These are phyloP conservation scores for Apodemus speciosus DNA, from an alignment of 2,113 vertebrate genomes.

Conservation along the genomic window DNA sequence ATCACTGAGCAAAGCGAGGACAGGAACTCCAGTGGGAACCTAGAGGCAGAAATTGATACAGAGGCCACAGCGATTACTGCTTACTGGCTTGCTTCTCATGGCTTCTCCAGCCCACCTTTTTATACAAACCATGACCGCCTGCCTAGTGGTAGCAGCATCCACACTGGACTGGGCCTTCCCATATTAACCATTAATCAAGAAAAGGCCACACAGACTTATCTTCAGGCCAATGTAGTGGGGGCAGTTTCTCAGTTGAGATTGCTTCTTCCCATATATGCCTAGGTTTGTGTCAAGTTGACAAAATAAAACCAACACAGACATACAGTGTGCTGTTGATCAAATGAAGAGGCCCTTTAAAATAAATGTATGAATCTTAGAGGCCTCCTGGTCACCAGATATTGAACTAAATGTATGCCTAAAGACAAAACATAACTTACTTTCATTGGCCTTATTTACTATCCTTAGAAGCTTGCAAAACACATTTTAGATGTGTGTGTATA, in stretches of 20 bases:
- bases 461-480: background rate
- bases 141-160: background rate
- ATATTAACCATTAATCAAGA: background rate
- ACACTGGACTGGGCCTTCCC: background rate
- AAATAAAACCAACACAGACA: background rate
- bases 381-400: background rate
- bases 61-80: background rate
- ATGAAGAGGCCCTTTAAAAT: background rate
- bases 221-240: background rate
- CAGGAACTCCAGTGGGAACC: background rate
- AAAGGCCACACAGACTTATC: background rate
- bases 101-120: background rate
- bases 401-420: background rate
- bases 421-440: background rate
- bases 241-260: background rate
- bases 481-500: background rate
- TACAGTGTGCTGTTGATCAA: background rate
- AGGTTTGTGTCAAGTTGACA: background rate
- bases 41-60: background rate
- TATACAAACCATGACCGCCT: background rate
- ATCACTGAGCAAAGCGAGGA: background rate
- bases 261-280: background rate
- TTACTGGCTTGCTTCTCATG: background rate
- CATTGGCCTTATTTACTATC: background rate
- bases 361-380: background rate